A percentile compares a stretch with the other conserved stretches of the same genome.
These are phyloP conservation scores for Periophthalmodon schlosseri DNA, from an alignment of 2,113 vertebrate species.

Conservation along the genomic window DNA sequence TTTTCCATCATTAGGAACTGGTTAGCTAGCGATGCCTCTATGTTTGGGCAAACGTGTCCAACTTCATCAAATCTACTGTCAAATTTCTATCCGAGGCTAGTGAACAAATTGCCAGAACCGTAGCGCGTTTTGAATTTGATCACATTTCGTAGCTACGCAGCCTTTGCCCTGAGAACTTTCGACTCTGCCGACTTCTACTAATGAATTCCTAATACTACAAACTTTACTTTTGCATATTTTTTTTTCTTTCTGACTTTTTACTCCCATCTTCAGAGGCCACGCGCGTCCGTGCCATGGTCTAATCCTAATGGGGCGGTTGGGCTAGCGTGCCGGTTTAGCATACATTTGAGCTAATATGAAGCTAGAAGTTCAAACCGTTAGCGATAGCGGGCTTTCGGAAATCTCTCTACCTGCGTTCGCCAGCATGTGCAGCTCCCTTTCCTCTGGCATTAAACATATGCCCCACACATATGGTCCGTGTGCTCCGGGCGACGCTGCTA, in stretches of 20 bases:
- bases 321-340: constrained; percentile 59
- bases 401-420: constrained; percentile 54
- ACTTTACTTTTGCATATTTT: constrained; percentile 54
- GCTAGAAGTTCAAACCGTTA: constrained; percentile 30
- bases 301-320: constrained; percentile 62
- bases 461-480: constrained; percentile 55
- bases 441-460: constrained; percentile 64
- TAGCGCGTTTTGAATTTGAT: constrained; percentile 68
- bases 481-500: constrained; percentile 38
- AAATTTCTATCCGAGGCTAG: constrained; percentile 51
- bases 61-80: constrained; percentile 70
- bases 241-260: constrained; percentile 17
- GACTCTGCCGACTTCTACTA: constrained; percentile 43
- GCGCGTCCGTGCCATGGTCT: constrained; percentile 31
- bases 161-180: constrained; percentile 45
- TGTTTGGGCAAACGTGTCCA: constrained; percentile 68
- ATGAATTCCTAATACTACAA: constrained; percentile 67
- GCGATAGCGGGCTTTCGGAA: not conserved
- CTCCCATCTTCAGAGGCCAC: constrained; percentile 36
- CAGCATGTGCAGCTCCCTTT: constrained; percentile 36
- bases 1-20: constrained; percentile 79
- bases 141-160: constrained; percentile 62
- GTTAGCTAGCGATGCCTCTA: constrained; percentile 57
- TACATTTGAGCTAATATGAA: constrained; percentile 57
- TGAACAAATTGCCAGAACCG: constrained; percentile 59